These are phyloP conservation scores for Synanthedon tipuliformis DNA, from an alignment of 2,888 invertebrate species.

Conservation along the genomic window DNA sequence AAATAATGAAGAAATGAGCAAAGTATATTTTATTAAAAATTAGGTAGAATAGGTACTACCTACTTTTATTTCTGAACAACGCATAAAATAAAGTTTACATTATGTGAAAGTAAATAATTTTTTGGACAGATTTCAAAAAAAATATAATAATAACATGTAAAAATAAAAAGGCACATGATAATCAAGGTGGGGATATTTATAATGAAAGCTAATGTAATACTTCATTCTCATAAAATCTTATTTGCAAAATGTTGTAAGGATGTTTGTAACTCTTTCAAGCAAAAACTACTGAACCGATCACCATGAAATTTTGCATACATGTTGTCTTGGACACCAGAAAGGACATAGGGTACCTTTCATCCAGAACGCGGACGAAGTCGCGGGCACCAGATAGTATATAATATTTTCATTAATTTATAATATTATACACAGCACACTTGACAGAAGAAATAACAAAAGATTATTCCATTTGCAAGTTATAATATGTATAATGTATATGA, in stretches of 20 bases:
- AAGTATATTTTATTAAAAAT: background rate
- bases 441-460: too few species aligned
- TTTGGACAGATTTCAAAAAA: constrained; percentile 26
- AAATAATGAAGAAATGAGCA: background rate
- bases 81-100: too few species aligned
- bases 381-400: too few species aligned
- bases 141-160: constrained; percentile 22
- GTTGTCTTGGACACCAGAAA: too few species aligned
- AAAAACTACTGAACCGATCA: too few species aligned
- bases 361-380: too few species aligned
- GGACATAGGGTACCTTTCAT: too few species aligned
- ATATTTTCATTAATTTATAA: background rate
- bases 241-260: background rate
- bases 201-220: background rate
- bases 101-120: constrained; percentile 13
- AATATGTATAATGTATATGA: too few species aligned
- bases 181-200: constrained; percentile 48
- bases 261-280: too few species aligned
- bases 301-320: too few species aligned
- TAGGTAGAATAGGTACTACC: background rate
- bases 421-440: too few species aligned
- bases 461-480: constrained; percentile 14
- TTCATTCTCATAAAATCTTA: background rate
- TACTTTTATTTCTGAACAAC: too few species aligned
- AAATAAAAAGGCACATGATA: constrained; percentile 57